phyloP scores from a whole-genome alignment of 2,113 vertebrate species.

The Tetrax tetrax region DNA sequence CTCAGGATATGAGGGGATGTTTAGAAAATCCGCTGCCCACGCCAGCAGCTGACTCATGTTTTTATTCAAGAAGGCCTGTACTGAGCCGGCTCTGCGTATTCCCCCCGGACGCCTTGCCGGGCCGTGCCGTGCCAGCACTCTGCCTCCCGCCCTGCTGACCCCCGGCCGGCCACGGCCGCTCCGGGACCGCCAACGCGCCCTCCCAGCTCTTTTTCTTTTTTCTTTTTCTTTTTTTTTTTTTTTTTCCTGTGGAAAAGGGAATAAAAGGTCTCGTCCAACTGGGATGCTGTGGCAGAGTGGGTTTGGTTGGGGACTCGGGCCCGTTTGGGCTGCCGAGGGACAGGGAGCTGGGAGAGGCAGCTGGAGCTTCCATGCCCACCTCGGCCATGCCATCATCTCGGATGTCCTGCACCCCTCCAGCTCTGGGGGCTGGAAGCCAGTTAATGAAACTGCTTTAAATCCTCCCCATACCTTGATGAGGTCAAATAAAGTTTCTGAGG shows the following conservation, averaged over 20 bases:
- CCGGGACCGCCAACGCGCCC: not conserved
- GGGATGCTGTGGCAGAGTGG: not conserved
- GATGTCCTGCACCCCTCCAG: not conserved
- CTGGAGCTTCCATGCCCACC: not conserved
- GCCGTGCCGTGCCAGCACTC: not conserved
- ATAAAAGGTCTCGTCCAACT: not conserved
- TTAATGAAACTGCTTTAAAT: not conserved
- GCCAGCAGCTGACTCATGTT: conserved; percentile 80
- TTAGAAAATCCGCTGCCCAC: conserved; percentile 78
- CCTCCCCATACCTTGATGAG: not conserved
- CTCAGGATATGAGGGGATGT: conserved; percentile 83
- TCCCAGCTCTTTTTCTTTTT: not conserved
- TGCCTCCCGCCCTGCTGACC: not conserved
- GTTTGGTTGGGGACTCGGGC: not conserved
- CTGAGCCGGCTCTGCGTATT: not conserved
- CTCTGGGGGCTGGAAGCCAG: not conserved
- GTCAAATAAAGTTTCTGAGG: not conserved
- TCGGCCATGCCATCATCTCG: rapidly evolving
- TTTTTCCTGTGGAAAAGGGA: not conserved
- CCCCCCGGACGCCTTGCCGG: not conserved
- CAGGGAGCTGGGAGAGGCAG: not conserved
- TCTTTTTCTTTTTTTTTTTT: not conserved
- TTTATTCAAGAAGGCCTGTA: conserved; percentile 70
- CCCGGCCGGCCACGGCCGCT: not conserved
- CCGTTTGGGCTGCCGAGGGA: rapidly evolving